Evolutionary conservation across 2,888 invertebrate genomes (phyloP).

Genomic region (Andricus quercusramuli): DNA sequence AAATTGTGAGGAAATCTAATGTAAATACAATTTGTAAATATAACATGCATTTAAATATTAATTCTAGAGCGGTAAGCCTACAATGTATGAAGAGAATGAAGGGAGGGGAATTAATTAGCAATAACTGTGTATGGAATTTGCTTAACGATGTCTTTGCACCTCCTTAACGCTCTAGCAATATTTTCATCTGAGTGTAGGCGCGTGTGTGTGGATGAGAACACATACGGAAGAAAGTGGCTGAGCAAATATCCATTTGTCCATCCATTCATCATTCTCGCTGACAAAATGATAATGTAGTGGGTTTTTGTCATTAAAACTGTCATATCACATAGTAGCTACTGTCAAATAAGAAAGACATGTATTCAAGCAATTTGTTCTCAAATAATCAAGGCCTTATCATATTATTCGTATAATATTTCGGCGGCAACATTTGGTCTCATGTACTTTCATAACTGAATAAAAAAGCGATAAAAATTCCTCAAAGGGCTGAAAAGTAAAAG

Average conservation of each 20-base stretch:
- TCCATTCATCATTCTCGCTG: slow-evolving; percentile 16
- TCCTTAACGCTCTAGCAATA: slow-evolving; percentile 8
- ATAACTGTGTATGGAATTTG: neutral
- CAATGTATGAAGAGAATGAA: neutral
- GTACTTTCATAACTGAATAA: neutral
- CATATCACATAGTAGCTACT: slow-evolving; percentile 15
- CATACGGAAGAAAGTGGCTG: slow-evolving; percentile 35
- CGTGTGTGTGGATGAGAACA: slow-evolving; percentile 9
- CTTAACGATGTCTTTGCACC: slow-evolving; percentile 16
- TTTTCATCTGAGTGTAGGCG: neutral
- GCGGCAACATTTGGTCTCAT: neutral
- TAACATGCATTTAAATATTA: neutral
- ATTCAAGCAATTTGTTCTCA: slow-evolving; percentile 10
- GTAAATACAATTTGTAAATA: no score
- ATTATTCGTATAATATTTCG: neutral
- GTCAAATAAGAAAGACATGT: slow-evolving; percentile 11
- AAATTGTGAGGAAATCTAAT: no score
- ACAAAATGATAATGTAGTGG: slow-evolving; percentile 34
- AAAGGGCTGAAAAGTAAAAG: no score
- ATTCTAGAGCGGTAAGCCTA: no score
- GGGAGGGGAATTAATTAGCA: neutral
- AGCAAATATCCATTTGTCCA: slow-evolving; percentile 32
- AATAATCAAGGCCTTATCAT: neutral
- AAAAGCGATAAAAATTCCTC: neutral
- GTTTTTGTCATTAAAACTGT: slow-evolving; percentile 31